Evolutionary conservation across 1,140 invertebrate species (phyloP), one percentile per base, ranked within the genome.

Genomic region (Cotesia chilonis): DNA sequence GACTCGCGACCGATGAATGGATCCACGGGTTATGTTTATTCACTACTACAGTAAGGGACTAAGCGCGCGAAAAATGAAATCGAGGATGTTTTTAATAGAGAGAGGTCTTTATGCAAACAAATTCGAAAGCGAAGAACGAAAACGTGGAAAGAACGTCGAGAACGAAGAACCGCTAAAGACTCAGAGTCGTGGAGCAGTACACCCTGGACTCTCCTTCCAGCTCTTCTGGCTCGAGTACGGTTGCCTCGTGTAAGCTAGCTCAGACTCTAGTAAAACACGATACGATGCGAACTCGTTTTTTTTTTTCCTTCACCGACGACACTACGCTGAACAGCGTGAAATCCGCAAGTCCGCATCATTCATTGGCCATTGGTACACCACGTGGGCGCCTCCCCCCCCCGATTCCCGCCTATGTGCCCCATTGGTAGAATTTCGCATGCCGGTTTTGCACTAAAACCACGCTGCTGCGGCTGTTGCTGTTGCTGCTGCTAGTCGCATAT

Each of bases 201-300:
- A 76, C 71, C 73, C 75, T 78, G 75, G 68, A 74, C 74, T 75
- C 71, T 73, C 67, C 71, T 74, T 73, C 71, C 73, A 72, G 71
- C 75, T 72, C 72, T 74, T 76, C 68, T 72, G 65, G 72, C 60
- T 75, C 60, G 61, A 76, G 59, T 75, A 76, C 72, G 61, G 70
- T 70, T 68, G 71, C 69, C 75, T 71, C 75, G 74, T 71, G 68
- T 80, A 41, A 60, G 72, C 73, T 77, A 71, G 63, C 70, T 60
- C 59, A 65, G 72, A 68, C 68, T 41, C 73, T 75, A 71, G 63
- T 72, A 72, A 76, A 75, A 72, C 74, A 79, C 74, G 74, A 79
- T 66, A 73, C 83, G 80, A 83, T 85, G 84, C 82, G 84, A 86
- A 85, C 85, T 83, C 78, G 82, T 82, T 83, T 77, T 77, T 76